Base-by-base conservation (phyloP, 2,113 vertebrate genomes). In the Hippocampus abdominalis region DNA sequence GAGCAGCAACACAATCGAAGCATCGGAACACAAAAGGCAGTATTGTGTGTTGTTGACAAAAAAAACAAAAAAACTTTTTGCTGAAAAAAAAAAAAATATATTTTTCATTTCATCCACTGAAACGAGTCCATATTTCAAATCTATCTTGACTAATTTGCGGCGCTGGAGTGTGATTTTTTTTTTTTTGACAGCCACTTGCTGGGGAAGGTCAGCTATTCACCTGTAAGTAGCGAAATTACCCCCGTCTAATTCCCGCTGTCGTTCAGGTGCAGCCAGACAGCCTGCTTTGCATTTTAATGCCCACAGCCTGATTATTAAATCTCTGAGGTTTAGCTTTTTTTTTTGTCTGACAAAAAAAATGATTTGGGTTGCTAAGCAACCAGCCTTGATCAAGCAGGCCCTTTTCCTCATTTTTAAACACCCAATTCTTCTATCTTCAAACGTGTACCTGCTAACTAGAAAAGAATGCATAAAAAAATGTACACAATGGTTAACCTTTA, bases 341-440 rank as follows among this genome's bases (percentile, higher is more conserved):
- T 72, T 71, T 73, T 54, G 32, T 78, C 25, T 78, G 68, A 7
- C 4, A 11, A 12, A 36, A 66, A 81, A 81, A 86, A 81, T 81
- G 83, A 56, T 77, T 81, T 68, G 11, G 61, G 84, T 89, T 87
- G 80, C 80, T 54, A 11, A 69, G 84, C 84, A 87, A 89, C 84
- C 23, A 27, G 63, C 44, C 65, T 76, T 85, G 78, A 88, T 89
- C 71, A 84, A 83, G 82, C 69, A 15, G 10, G 32, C 62, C 44
- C 82, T 64, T 77, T 71, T 84, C 75, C 77, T 20, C 64, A 18
- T 36, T 53, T 23, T 64, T 66, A 74, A 79, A 70, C 79, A 86
- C 59, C 80, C 86, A 85, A 87, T 88, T 87, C 73, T 54, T 87
- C 74, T 87, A 80, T 83, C 86, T 86, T 83, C 86, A 81, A 66